Evolutionary conservation across 2,797 vertebrate genomes (phyloP).

Genomic region (Macropodus opercularis): DNA sequence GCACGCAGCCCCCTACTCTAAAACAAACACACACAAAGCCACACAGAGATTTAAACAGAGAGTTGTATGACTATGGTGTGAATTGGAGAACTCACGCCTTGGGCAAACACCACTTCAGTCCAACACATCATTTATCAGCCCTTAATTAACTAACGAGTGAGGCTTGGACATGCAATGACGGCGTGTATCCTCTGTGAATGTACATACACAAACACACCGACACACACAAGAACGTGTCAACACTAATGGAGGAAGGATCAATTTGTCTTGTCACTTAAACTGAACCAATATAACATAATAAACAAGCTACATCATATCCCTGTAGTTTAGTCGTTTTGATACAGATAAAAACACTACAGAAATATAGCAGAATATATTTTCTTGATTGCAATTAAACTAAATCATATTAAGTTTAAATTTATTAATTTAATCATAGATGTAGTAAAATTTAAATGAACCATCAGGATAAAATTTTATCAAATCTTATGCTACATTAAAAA

Average conservation of each 20-base stretch:
- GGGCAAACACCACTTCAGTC: constrained; percentile 72
- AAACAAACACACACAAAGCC: constrained; percentile 29
- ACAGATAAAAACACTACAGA: not conserved
- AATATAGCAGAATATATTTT: not conserved
- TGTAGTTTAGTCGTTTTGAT: not conserved
- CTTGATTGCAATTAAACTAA: not conserved
- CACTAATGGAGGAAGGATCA: constrained; percentile 45
- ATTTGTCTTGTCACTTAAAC: constrained; percentile 38
- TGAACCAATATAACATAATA: constrained; percentile 12
- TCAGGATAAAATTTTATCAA: not conserved
- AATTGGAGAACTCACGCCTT: constrained; percentile 79
- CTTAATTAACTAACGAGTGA: constrained; percentile 75
- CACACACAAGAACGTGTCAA: constrained; percentile 31
- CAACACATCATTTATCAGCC: constrained; percentile 79
- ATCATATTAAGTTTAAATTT: too few relatives aligned
- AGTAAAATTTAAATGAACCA: not conserved
- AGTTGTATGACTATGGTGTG: constrained; percentile 74
- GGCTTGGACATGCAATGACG: constrained; percentile 54
- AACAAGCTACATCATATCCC: constrained; percentile 4
- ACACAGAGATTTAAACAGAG: constrained; percentile 61
- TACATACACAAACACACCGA: constrained; percentile 37
- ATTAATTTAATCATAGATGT: too few relatives aligned
- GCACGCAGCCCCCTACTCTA: constrained; percentile 62
- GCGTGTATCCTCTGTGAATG: constrained; percentile 28
- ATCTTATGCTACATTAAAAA: not conserved